Evolutionary conservation across 2,797 vertebrate species (phyloP).

Genomic region (Glossophaga mutica): DNA sequence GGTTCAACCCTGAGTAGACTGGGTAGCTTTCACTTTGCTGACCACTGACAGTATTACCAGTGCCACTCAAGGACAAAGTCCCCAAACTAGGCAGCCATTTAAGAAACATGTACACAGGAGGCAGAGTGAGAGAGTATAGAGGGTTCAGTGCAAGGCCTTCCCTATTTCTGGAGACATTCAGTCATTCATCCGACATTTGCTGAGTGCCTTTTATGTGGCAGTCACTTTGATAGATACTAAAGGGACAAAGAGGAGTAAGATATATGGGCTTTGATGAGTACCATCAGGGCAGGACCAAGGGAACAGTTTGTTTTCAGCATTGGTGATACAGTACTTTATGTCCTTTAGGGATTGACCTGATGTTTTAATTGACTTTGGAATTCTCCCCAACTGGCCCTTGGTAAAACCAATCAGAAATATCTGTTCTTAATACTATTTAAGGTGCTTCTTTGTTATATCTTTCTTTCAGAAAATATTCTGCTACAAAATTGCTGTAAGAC

Average conservation of each 20-base stretch:
- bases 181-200: constrained; percentile 6
- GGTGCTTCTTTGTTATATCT: neutral
- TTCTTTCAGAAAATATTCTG: constrained; percentile 13
- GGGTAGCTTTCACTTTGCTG: neutral
- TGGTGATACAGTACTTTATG: constrained; percentile 9
- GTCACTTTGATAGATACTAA: constrained; percentile 6
- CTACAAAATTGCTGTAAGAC: neutral
- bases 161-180: constrained; percentile 15
- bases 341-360: constrained; percentile 3
- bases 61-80: neutral
- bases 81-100: constrained; percentile 20
- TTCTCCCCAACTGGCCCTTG: neutral
- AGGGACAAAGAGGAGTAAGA: neutral
- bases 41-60: neutral
- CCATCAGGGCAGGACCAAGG: neutral
- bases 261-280: neutral
- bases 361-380: constrained; percentile 8
- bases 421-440: neutral
- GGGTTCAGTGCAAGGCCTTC: neutral
- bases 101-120: neutral
- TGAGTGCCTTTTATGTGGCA: neutral
- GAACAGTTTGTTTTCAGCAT: neutral
- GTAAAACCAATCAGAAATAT: constrained; percentile 7
- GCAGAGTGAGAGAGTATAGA: neutral
- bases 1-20: neutral